Percentiles rank a stretch among this genome's conserved stretches.
phyloP scores from a whole-genome alignment of 2,113 vertebrate species.

The Naja naja region DNA sequence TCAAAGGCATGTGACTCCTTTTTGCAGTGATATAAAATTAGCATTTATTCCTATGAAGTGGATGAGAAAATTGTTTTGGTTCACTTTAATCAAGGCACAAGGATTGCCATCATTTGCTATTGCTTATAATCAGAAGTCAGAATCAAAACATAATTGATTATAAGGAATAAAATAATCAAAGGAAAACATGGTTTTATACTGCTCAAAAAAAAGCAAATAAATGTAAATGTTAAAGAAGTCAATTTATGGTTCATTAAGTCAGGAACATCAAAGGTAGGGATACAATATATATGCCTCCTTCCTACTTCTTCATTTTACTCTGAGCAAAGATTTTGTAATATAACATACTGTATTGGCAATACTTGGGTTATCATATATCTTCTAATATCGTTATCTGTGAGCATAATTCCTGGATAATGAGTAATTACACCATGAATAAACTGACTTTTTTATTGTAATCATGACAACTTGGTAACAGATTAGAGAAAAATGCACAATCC shows the following conservation, averaged over 20 bases:
- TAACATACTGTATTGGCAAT: background rate
- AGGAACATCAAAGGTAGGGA: background rate
- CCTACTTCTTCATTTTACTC: background rate
- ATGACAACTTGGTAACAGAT: background rate
- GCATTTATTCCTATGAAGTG: background rate
- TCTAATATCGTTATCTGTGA: background rate
- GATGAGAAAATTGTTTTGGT: background rate
- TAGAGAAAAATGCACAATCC: background rate
- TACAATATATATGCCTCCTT: background rate
- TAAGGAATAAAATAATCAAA: background rate
- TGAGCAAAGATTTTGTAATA: background rate
- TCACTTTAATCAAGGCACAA: background rate
- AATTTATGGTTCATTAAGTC: background rate
- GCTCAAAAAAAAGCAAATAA: background rate
- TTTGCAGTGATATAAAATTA: background rate
- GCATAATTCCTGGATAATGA: background rate
- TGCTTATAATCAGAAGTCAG: background rate
- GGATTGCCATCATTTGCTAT: background rate
- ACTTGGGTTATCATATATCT: background rate
- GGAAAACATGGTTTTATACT: background rate
- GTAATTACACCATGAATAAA: background rate
- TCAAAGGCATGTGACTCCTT: background rate
- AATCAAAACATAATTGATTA: background rate
- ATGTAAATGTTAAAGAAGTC: background rate
- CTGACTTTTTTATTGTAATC: background rate